Percentiles rank a stretch among this genome's conserved stretches.
phyloP scores from a whole-genome alignment of 2,797 vertebrate genomes.

The Acestrorhynchus altus region DNA sequence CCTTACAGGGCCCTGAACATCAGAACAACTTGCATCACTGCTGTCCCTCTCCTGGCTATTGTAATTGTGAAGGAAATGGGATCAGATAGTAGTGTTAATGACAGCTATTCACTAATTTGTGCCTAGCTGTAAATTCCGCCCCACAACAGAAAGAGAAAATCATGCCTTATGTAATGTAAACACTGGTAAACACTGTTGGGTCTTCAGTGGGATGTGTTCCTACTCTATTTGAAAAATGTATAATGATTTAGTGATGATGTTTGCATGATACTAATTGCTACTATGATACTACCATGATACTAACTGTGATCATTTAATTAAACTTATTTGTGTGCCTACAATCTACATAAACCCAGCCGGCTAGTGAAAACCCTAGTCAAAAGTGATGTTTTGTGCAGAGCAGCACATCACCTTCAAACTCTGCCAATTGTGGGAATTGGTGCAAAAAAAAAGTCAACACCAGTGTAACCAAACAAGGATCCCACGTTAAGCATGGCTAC shows the following conservation, averaged over 20 bases:
- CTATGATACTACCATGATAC: too few relatives aligned
- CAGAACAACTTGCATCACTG: constrained; percentile 22
- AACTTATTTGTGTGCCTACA: too few relatives aligned
- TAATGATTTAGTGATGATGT: neutral
- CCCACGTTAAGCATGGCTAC: too few relatives aligned
- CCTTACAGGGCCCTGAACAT: constrained; percentile 29
- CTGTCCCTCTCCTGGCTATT: constrained; percentile 9
- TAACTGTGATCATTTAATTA: too few relatives aligned
- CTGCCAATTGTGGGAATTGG: too few relatives aligned
- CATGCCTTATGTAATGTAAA: neutral
- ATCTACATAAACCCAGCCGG: too few relatives aligned
- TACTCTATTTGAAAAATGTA: neutral
- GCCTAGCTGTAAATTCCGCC: neutral
- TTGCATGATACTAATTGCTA: neutral
- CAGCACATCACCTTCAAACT: too few relatives aligned
- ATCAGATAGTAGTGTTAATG: neutral
- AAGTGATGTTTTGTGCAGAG: too few relatives aligned
- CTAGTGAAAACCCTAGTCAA: too few relatives aligned
- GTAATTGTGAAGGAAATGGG: neutral
- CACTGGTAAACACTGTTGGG: neutral
- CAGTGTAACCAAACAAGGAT: too few relatives aligned
- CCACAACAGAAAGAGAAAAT: neutral
- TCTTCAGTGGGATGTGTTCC: neutral
- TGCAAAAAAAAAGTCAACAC: too few relatives aligned
- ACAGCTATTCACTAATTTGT: neutral